Percentiles rank a stretch among this genome's conserved stretches.
Conservation (phyloP, 2,113 vertebrate genomes). For the Sisor rabdophorus region DNA sequence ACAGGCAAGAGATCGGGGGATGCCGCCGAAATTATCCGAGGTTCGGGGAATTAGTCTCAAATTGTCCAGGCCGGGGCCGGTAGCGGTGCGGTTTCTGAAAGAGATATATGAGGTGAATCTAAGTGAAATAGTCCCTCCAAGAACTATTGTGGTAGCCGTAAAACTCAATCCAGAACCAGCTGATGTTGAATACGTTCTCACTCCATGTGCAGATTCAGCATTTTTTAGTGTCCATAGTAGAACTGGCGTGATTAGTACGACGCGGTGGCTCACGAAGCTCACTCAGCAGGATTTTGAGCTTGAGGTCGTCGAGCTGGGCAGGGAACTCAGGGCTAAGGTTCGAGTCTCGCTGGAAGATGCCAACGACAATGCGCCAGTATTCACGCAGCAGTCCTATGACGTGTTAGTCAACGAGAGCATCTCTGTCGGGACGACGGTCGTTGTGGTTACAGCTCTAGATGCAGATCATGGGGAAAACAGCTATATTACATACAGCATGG, state of each 20-base stretch:
- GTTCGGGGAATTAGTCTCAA: constrained; percentile 74
- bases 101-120: constrained; percentile 79
- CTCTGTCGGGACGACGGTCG: constrained; percentile 74
- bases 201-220: constrained; percentile 72
- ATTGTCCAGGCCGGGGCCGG: constrained; percentile 65
- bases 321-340: constrained; percentile 76
- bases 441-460: constrained; percentile 83
- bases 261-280: constrained; percentile 74
- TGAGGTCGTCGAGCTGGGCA: constrained; percentile 74
- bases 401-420: constrained; percentile 88
- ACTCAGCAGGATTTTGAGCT: constrained; percentile 81
- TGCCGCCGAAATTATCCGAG: constrained; percentile 81
- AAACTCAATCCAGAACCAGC: constrained; percentile 78
- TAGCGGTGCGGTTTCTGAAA: constrained; percentile 76
- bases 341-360: constrained; percentile 80
- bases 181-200: constrained; percentile 81
- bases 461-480: constrained; percentile 91
- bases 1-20: constrained; percentile 89
- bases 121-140: constrained; percentile 91
- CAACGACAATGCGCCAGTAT: constrained; percentile 88
- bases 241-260: constrained; percentile 86
- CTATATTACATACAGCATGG: constrained; percentile 95
- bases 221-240: constrained; percentile 85
- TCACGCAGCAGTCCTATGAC: constrained; percentile 79
- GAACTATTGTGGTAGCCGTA: constrained; percentile 77